A percentile compares a stretch with the other conserved stretches of the same genome.
Evolutionary conservation across 2,797 vertebrate species (phyloP).

Genomic region (Darevskia nairensis): DNA sequence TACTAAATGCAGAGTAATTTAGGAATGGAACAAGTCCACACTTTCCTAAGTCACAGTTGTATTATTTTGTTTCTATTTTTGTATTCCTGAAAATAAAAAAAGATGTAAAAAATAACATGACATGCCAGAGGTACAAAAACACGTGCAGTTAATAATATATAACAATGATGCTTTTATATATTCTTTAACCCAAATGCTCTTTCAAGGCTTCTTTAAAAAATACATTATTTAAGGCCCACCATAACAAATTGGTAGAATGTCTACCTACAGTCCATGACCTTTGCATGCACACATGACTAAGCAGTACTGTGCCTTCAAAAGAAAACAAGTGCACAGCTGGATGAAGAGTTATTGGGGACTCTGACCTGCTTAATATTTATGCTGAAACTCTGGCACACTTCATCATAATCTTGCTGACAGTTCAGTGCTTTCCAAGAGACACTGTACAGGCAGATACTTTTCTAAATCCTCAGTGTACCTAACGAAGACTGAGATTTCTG

Average conservation of each 20-base stretch:
- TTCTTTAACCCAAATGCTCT: not conserved
- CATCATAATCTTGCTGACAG: conserved; percentile 20
- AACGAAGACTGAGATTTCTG: not conserved
- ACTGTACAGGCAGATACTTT: conserved; percentile 12
- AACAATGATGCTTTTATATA: not conserved
- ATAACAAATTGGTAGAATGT: conserved; percentile 6
- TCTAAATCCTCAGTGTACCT: not conserved
- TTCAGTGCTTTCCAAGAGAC: conserved; percentile 22
- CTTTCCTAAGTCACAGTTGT: not conserved
- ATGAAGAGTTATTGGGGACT: not conserved
- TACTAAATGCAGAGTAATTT: not conserved
- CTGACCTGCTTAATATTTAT: conserved; percentile 35
- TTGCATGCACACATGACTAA: conserved; percentile 19
- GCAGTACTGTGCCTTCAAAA: not conserved
- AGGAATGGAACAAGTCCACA: not conserved
- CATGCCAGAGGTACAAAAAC: not conserved
- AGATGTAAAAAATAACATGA: not conserved
- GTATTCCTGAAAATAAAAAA: not conserved
- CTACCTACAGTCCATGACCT: conserved; percentile 2
- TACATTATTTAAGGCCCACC: conserved; percentile 5
- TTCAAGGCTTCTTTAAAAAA: conserved; percentile 23
- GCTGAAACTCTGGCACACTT: not conserved
- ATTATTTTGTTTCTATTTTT: not conserved
- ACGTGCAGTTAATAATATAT: conserved; percentile 15
- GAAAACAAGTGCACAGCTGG: conserved; percentile 8